phyloP scores from a whole-genome alignment of 2,888 invertebrate species.

The Mesochorus sp. region DNA sequence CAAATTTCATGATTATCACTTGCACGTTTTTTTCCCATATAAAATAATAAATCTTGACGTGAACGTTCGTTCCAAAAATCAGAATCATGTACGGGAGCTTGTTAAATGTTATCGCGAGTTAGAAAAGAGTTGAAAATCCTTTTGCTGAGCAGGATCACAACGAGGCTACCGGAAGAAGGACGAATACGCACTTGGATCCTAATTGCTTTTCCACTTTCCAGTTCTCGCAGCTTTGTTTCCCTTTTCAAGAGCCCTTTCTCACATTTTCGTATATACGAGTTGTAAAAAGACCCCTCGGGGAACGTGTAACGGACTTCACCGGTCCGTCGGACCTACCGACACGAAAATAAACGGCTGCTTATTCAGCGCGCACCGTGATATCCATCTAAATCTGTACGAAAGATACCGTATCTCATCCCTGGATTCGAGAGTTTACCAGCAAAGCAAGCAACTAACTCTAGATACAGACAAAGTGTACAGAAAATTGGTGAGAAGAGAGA shows the following conservation, averaged over 20 bases:
- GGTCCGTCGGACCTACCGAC: constrained; percentile 36
- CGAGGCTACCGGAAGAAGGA: constrained; percentile 18
- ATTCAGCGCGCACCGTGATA: constrained; percentile 37
- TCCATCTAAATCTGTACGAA: constrained; percentile 76
- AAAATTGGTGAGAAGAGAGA: constrained; percentile 20
- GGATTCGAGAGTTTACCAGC: constrained; percentile 51
- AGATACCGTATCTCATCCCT: constrained; percentile 64
- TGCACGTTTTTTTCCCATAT: no score
- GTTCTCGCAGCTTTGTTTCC: constrained; percentile 40
- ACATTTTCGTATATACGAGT: constrained; percentile 8
- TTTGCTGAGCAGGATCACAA: constrained; percentile 9
- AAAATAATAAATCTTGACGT: neutral
- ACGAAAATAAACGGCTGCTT: constrained; percentile 44
- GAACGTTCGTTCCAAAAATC: neutral
- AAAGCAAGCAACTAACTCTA: constrained; percentile 42
- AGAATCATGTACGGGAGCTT: neutral
- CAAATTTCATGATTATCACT: no score
- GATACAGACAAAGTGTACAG: constrained; percentile 17
- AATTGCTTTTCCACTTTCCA: constrained; percentile 62
- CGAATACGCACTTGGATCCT: constrained; percentile 40
- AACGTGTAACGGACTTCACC: constrained; percentile 35
- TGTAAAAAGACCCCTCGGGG: constrained; percentile 35
- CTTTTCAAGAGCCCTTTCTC: constrained; percentile 19
- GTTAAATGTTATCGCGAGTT: neutral
- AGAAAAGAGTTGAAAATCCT: constrained; percentile 18